Percentiles rank a stretch among this genome's conserved stretches.
Evolutionary conservation across 1,140 invertebrate genomes (phyloP).

Genomic region (Pogonus chalceus): DNA sequence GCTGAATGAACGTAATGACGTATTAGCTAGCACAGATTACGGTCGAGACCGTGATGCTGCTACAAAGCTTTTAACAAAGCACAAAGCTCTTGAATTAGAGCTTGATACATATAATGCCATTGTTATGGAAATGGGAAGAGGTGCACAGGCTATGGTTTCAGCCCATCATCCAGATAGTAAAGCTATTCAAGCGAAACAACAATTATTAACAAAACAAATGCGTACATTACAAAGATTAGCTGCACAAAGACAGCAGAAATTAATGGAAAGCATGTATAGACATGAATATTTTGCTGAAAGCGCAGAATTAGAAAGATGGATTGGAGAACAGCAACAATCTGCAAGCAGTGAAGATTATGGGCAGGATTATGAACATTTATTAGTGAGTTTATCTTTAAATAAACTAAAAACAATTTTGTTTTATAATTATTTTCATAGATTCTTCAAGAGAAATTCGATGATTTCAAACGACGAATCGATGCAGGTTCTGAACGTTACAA

Average conservation of each 20-base stretch:
- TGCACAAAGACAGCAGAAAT: slow-evolving; percentile 63
- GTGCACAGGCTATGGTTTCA: slow-evolving; percentile 67
- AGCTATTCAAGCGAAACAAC: slow-evolving; percentile 66
- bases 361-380: slow-evolving; percentile 91
- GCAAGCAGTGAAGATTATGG: slow-evolving; percentile 93
- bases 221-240: slow-evolving; percentile 72
- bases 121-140: slow-evolving; percentile 84
- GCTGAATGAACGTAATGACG: slow-evolving; percentile 78
- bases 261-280: slow-evolving; percentile 85
- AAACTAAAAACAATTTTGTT: not conserved
- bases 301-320: slow-evolving; percentile 88
- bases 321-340: slow-evolving; percentile 81
- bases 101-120: slow-evolving; percentile 89
- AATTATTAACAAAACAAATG: slow-evolving; percentile 66
- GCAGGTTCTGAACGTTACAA: slow-evolving; percentile 86
- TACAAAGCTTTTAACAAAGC: slow-evolving; percentile 82
- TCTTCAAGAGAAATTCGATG: slow-evolving; percentile 88
- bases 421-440: slow-evolving; percentile 41
- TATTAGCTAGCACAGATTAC: slow-evolving; percentile 70
- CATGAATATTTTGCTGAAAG: slow-evolving; percentile 91
- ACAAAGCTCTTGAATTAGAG: slow-evolving; percentile 87
- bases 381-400: slow-evolving; percentile 43
- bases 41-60: slow-evolving; percentile 81
- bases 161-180: slow-evolving; percentile 70
- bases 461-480: slow-evolving; percentile 86